Base-by-base conservation (phyloP, 2,113 vertebrate species). In the Hylia prasina region DNA sequence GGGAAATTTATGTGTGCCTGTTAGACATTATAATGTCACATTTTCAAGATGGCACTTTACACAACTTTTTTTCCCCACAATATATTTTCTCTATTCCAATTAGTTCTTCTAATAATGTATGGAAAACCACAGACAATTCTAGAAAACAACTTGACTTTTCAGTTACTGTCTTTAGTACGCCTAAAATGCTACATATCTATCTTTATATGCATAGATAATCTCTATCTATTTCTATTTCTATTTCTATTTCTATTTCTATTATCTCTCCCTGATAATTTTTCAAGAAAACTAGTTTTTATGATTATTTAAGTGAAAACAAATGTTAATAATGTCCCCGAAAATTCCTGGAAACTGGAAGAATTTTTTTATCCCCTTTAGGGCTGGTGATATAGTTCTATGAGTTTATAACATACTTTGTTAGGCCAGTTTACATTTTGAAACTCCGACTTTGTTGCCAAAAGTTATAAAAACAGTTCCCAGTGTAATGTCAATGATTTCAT, bases 391-490 rank as follows among this genome's bases (percentile, higher is more conserved):
- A 58, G 4, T 69, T 86, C 50, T 72, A 15, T 45, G 58, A 82
- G 19, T 66, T 85, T 79, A 70, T 88, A 80, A 96, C 89, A 88
- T 70, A 65, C 28, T 91, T 90, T 65, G 18, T 69, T 82, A 66
- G 50, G 40, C 45, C 73, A 65, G 58, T 87, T 87, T 94, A 61
- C 11, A 25, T 77, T 82, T 95, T 94, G 71, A 96, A 90, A 82
- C 24, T 70, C 16, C 9, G 30, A 39, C 5, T 90, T 82, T 54
- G 16, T 57, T 90, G 90, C 87, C 87, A 95, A 44, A 91, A 76
- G 27, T 85, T 80, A 85, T n/a, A 91, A 93, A 95, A 92, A 69
- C 47, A 91, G 30, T 90, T 96, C 63, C 35, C 35, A 54, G 66
- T 1, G 0, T 54, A 47, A 93, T 70, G 57, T 87, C 70, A 87